Evolutionary conservation across 2,888 invertebrate species (phyloP), one percentile per base, ranked within the genome.

Genomic region (Oithona nana): DNA sequence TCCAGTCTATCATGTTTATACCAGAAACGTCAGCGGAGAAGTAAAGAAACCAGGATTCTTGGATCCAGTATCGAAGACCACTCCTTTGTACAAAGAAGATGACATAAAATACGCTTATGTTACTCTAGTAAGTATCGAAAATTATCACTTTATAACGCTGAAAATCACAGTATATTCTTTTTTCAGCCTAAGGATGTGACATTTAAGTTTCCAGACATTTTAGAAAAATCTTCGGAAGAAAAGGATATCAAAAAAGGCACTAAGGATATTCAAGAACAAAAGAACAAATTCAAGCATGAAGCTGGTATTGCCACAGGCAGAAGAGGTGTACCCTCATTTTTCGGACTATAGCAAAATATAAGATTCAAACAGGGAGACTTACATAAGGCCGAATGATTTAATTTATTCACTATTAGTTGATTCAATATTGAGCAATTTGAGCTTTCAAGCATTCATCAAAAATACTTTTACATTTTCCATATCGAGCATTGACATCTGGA

Each of bases 41-140:
- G n/a, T n/a, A n/a, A n/a, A n/a, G n/a, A n/a, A 49, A 49, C 22
- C 22, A 22, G 50, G 50, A 4, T 49, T 49, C 50, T 49, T 49
- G 11, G 20, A 49, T 49, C n/a, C n/a, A n/a, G n/a, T n/a, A n/a
- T n/a, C n/a, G n/a, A n/a, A n/a, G n/a, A n/a, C n/a, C n/a, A n/a
- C n/a, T n/a, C n/a, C n/a, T n/a, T n/a, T n/a, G 8, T 39, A 11
- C 39, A 90, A 90, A 75, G 83, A 84, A 50, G 87, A 89, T 68
- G 92, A 92, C 72, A 74, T 78, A 11, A 88, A 88, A 76, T 73
- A 80, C 68, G 90, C 88, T 56, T 85, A 82, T 75, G 81, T 88
- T 65, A 79, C 80, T 63, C 70, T 92, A 77, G 88, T 88, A 77
- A 77, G 76, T 70, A 16, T 22, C 39, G 54, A 50, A 29, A 58